phyloP scores from a whole-genome alignment of 2,113 vertebrate species.

The Chaetops frenatus region DNA sequence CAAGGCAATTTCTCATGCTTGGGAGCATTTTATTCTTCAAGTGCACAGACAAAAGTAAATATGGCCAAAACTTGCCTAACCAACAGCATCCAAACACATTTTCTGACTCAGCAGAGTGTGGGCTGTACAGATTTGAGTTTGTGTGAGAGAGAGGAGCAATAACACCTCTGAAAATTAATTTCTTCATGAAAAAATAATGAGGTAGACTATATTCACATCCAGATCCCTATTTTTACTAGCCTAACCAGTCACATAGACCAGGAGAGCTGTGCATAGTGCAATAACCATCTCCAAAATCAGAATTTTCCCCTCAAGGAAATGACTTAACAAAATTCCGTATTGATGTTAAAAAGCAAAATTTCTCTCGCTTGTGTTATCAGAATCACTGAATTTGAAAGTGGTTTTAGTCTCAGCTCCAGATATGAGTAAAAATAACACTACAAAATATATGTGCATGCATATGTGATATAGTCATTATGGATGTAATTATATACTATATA shows the following conservation, averaged over 20 bases:
- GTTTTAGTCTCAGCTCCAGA: not conserved
- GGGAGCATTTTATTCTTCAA: not conserved
- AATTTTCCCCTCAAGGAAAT: not conserved
- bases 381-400: not conserved
- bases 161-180: not conserved
- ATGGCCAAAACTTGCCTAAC: not conserved
- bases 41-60: not conserved
- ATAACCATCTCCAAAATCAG: not conserved
- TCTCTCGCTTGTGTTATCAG: not conserved
- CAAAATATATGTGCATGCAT: not conserved
- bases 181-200: not conserved
- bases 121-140: not conserved
- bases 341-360: not conserved
- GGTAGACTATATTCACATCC: rapidly evolving
- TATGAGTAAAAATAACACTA: not conserved
- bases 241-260: not conserved
- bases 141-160: not conserved
- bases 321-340: not conserved
- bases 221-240: not conserved
- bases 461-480: not conserved
- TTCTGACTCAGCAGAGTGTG: not conserved
- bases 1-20: rapidly evolving
- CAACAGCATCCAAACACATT: not conserved
- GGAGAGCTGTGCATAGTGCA: not conserved
- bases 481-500: not conserved